phyloP scores from a whole-genome alignment of 2,797 vertebrate genomes.

The Myotis myotis region DNA sequence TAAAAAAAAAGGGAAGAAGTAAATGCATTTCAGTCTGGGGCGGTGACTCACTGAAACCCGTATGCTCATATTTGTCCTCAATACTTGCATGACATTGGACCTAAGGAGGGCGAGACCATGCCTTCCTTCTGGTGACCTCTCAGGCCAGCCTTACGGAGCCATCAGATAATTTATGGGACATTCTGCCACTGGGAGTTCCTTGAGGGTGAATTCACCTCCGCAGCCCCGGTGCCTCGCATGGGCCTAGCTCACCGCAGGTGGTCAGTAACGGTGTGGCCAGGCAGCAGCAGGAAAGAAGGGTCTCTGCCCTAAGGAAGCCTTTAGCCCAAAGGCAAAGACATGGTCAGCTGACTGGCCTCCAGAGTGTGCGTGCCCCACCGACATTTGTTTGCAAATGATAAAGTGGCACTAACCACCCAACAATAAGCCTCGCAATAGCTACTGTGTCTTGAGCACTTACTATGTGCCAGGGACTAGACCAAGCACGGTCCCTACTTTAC shows the following conservation, averaged over 20 bases:
- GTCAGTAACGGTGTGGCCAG: neutral
- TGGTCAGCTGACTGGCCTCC: neutral
- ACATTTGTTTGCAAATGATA: neutral
- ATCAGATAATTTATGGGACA: neutral
- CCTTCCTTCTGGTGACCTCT: neutral
- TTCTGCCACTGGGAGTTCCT: neutral
- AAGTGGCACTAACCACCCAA: neutral
- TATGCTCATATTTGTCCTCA: neutral
- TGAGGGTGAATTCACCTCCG: neutral
- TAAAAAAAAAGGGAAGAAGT: neutral
- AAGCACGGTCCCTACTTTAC: neutral
- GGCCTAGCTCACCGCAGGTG: neutral
- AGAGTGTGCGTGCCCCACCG: rapidly evolving
- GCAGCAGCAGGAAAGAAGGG: neutral
- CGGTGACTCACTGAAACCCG: neutral
- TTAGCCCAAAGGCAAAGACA: neutral
- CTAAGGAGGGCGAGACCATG: neutral
- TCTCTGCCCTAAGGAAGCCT: neutral
- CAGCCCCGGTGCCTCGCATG: neutral
- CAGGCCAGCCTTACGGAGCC: neutral
- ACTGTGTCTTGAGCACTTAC: neutral
- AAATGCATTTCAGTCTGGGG: neutral
- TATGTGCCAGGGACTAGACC: neutral
- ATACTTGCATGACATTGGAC: neutral
- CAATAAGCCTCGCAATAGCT: neutral